phyloP scores from a whole-genome alignment of 2,888 invertebrate species.

The Drosophila mimica region DNA sequence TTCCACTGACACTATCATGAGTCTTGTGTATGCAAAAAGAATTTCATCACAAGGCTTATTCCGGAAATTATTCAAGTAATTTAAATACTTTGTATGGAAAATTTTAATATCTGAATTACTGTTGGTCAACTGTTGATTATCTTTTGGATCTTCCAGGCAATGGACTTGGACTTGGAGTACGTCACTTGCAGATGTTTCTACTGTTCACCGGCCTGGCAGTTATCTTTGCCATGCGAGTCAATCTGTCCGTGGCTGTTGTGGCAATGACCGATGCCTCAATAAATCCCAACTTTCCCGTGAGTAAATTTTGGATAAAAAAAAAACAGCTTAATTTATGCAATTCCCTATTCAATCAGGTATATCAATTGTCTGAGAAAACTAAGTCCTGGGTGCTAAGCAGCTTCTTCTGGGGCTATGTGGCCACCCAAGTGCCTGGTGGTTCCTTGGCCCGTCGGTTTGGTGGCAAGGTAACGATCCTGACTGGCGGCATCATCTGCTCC shows the following conservation, averaged over 20 bases:
- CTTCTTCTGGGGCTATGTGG: constrained; percentile 89
- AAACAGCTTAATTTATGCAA: not conserved
- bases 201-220: constrained; percentile 87
- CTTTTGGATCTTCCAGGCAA: not conserved
- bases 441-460: constrained; percentile 90
- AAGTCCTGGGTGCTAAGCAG: constrained; percentile 88
- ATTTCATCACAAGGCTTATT: not conserved
- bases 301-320: constrained; percentile 26
- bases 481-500: constrained; percentile 87
- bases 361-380: constrained; percentile 86
- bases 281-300: constrained; percentile 81
- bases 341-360: constrained; percentile 84
- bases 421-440: constrained; percentile 89
- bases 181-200: constrained; percentile 88
- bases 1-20: not conserved
- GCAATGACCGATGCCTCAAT: constrained; percentile 88
- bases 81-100: not conserved
- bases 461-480: constrained; percentile 87
- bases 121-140: not conserved
- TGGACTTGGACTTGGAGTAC: constrained; percentile 85
- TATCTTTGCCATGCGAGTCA: constrained; percentile 88
- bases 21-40: not conserved
- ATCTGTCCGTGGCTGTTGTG: constrained; percentile 90
- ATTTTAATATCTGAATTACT: not conserved
- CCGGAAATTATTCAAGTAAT: not conserved